Evolutionary conservation across 2,113 vertebrate species (phyloP).

Genomic region (Prolemur simus): DNA sequence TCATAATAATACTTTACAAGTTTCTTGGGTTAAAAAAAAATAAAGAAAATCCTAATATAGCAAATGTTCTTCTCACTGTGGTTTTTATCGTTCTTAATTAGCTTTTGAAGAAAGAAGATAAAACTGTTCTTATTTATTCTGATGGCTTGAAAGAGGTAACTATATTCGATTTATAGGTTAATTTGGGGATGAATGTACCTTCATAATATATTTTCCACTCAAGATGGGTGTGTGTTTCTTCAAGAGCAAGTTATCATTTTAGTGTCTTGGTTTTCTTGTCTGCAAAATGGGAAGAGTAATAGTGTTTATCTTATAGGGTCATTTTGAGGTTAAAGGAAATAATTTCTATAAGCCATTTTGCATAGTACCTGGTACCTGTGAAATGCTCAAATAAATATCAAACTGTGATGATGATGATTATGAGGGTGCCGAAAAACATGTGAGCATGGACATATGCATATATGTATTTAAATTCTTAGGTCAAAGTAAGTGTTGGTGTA

Average conservation of each 20-base stretch:
- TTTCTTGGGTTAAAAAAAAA: too few relatives aligned
- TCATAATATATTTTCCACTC: neutral
- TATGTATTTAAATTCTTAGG: neutral
- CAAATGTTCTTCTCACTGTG: neutral
- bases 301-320: neutral
- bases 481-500: neutral
- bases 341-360: neutral
- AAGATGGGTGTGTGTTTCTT: neutral
- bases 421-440: neutral
- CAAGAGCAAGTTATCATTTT: neutral
- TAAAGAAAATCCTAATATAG: neutral
- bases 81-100: constrained; percentile 66
- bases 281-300: neutral
- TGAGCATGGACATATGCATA: neutral
- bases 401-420: neutral
- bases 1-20: too few relatives aligned
- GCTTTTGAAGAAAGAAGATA: constrained; percentile 84
- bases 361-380: neutral
- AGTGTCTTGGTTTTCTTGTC: neutral
- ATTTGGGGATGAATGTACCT: neutral
- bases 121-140: constrained; percentile 38
- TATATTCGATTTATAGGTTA: neutral
- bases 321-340: constrained; percentile 16
- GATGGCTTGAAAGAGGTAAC: constrained; percentile 84
- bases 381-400: neutral